Conservation (phyloP, 2,888 invertebrate genomes). For the Drosophila vallismaia region DNA sequence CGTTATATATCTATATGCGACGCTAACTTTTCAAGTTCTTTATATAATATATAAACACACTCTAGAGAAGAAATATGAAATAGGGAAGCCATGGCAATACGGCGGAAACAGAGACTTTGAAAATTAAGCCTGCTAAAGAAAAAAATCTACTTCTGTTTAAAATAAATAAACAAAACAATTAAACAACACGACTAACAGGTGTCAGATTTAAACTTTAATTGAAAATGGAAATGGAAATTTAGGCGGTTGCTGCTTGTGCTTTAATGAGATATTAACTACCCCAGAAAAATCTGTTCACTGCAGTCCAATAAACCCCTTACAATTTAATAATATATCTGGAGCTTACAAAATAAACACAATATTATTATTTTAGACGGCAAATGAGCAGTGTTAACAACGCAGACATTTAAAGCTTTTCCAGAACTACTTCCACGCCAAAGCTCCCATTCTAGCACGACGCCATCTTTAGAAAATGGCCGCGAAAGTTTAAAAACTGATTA, state of each 20-base stretch:
- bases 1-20: constrained; percentile 15
- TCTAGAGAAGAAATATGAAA: constrained; percentile 1
- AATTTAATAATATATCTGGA: not conserved
- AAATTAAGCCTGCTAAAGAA: not conserved
- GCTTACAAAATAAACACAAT: constrained; percentile 3
- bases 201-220: not conserved
- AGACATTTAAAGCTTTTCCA: not conserved
- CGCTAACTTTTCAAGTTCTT: constrained; percentile 49
- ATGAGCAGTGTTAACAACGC: constrained; percentile 1
- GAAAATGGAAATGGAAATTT: too few relatives aligned
- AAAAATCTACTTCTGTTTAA: not conserved
- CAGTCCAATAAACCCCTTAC: not conserved
- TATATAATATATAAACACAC: constrained; percentile 18
- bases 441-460: not conserved
- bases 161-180: not conserved
- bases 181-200: not conserved
- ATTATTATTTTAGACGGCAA: not conserved
- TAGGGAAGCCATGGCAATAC: too few relatives aligned
- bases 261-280: too few relatives aligned
- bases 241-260: too few relatives aligned
- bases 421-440: not conserved
- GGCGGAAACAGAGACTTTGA: not conserved
- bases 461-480: not conserved
- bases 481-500: not conserved
- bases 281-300: too few relatives aligned